Base-by-base conservation (phyloP, 2,888 invertebrate genomes). In the Cremastinae sp. region DNA sequence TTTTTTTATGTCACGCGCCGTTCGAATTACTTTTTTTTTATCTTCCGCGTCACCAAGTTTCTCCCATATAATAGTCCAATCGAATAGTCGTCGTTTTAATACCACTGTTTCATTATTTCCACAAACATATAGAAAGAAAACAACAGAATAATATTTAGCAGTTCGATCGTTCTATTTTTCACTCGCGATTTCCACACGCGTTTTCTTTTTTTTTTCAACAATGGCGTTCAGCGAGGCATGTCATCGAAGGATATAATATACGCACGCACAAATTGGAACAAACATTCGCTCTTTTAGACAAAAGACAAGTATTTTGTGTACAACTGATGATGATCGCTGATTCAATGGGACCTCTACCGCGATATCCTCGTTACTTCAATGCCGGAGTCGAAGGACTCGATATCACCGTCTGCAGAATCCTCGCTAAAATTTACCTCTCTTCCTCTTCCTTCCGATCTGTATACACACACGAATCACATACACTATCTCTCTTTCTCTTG, bases 341-440 rank as follows among this genome's bases (percentile, higher is more conserved):
- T n/a, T n/a, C n/a, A n/a, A n/a, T n/a, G n/a, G n/a, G n/a, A n/a
- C n/a, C n/a, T n/a, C n/a, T n/a, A n/a, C n/a, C n/a, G 68, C 75
- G 68, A 75, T 75, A 75, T 68, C 64, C 72, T 75, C 72, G 61
- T 75, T 66, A 68, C 51, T n/a, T 75, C 62, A 68, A 75, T 68
- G 72, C 43, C 22, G 72, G 51, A 72, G 64, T 75, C 75, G 68
- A 68, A 72, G 75, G 71, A 62, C 62, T 58, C 71, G 71, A 71
- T 62, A 59, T 43, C 53, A 45, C 28, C 7, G 14, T 47, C 14
- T 14, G 20, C 49, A 75, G 61, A 58, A 61, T 65, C 34, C 41
- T 64, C 10, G 28, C 3, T 43, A 18, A 38, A 56, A 49, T 54
- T 22, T 20, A 8, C 20, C 20, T 47, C 64, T 49, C 56, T 36